Evolutionary conservation across 2,113 vertebrate species (phyloP).

Genomic region (Conger conger): DNA sequence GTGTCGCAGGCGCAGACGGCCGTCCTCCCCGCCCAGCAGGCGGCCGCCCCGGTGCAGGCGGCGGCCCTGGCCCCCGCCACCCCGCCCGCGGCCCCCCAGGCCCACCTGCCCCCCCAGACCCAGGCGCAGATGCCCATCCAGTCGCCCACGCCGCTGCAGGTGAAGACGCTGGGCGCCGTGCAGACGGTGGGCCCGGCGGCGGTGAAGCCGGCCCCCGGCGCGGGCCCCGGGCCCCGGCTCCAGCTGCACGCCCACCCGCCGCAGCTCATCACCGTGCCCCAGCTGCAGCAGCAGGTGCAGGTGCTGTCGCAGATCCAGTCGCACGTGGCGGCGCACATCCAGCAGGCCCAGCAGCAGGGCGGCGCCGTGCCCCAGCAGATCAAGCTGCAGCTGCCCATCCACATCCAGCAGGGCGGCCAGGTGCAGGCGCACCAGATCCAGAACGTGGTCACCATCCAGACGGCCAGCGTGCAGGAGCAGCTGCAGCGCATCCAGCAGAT

Average conservation of each 20-base stretch:
- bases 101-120: slow-evolving; percentile 67
- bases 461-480: slow-evolving; percentile 88
- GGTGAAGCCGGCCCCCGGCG: slow-evolving; percentile 59
- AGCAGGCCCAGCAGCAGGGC: slow-evolving; percentile 78
- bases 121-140: slow-evolving; percentile 41
- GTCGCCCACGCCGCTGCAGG: slow-evolving; percentile 65
- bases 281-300: slow-evolving; percentile 86
- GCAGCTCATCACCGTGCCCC: slow-evolving; percentile 81
- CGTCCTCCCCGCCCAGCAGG: slow-evolving; percentile 66
- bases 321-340: slow-evolving; percentile 67
- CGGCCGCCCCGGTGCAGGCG: slow-evolving; percentile 65
- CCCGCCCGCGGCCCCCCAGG: slow-evolving; percentile 66
- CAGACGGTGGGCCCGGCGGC: slow-evolving; percentile 68
- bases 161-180: slow-evolving; percentile 65
- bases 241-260: slow-evolving; percentile 78
- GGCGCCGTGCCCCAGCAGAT: slow-evolving; percentile 84
- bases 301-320: slow-evolving; percentile 83
- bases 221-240: slow-evolving; percentile 48
- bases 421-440: slow-evolving; percentile 85
- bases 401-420: slow-evolving; percentile 78
- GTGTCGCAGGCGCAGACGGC: slow-evolving; percentile 61
- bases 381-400: slow-evolving; percentile 85
- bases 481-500: slow-evolving; percentile 92
- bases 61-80: slow-evolving; percentile 53
- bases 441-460: slow-evolving; percentile 91